Evolutionary conservation across 2,797 vertebrate species (phyloP).

Genomic region (Tapera naevia): DNA sequence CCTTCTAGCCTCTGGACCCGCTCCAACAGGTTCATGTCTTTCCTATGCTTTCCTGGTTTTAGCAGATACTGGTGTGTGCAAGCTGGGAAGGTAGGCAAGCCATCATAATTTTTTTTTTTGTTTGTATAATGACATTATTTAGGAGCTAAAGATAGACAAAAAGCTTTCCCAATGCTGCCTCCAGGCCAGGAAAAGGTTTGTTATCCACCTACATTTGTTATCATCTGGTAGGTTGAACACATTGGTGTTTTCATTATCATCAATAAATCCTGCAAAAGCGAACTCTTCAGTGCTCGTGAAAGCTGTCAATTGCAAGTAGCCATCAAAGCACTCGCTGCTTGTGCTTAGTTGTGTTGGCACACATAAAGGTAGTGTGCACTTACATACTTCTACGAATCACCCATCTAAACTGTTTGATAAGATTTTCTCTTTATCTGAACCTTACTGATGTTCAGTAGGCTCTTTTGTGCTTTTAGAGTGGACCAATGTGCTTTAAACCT

Average conservation of each 20-base stretch:
- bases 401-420: background rate
- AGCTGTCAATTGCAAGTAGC: background rate
- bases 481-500: background rate
- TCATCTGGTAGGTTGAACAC: background rate
- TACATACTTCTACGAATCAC: background rate
- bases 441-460: background rate
- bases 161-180: background rate
- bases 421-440: background rate
- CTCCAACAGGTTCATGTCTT: too few relatives aligned
- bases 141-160: background rate
- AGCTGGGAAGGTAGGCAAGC: background rate
- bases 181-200: accelerated
- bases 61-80: accelerated
- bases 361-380: accelerated
- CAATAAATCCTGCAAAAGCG: background rate
- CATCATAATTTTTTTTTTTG: accelerated
- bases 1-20: too few relatives aligned
- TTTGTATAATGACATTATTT: accelerated
- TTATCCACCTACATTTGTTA: background rate
- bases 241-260: background rate
- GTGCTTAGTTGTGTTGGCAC: background rate
- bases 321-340: background rate
- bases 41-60: background rate
- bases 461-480: background rate
- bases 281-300: background rate